A percentile compares a stretch with the other conserved stretches of the same genome.
Evolutionary conservation across 1,140 invertebrate genomes (phyloP).

Genomic region (Drosophila sulfurigaster): DNA sequence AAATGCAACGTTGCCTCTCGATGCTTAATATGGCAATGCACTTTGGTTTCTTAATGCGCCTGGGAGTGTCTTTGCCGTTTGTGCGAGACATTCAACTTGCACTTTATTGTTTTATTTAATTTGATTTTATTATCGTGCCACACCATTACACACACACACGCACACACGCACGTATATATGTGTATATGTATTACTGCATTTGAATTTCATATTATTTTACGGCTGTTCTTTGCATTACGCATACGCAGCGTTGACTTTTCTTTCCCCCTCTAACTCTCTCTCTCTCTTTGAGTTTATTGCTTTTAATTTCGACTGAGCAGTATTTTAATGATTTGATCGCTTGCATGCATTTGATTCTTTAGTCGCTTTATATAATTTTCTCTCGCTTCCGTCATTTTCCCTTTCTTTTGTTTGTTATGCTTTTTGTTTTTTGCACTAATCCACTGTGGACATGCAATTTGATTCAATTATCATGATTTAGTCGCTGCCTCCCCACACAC

Average conservation of each 20-base stretch:
- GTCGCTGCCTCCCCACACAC: background rate
- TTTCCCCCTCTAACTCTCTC: no score
- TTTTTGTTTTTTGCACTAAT: conserved; percentile 43
- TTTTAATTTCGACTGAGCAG: no score
- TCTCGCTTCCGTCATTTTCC: background rate
- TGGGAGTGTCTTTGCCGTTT: conserved; percentile 34
- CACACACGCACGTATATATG: no score
- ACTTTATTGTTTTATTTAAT: conserved; percentile 27
- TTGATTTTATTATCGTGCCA: conserved; percentile 23
- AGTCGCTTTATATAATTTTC: background rate
- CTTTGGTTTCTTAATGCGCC: conserved; percentile 55
- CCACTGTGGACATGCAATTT: conserved; percentile 76
- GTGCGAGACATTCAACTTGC: conserved; percentile 37
- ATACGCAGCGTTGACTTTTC: no score
- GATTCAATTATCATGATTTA: conserved; percentile 81
- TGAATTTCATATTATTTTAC: no score
- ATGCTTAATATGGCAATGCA: conserved; percentile 74
- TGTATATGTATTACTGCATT: no score
- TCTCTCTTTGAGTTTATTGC: no score
- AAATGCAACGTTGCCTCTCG: background rate
- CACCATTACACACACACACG: background rate
- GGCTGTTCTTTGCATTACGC: no score
- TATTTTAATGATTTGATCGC: no score
- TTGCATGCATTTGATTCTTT: no score
- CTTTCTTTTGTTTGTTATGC: conserved; percentile 25